phyloP scores from a whole-genome alignment of 2,113 vertebrate genomes.

The Epinephelus lanceolatus region DNA sequence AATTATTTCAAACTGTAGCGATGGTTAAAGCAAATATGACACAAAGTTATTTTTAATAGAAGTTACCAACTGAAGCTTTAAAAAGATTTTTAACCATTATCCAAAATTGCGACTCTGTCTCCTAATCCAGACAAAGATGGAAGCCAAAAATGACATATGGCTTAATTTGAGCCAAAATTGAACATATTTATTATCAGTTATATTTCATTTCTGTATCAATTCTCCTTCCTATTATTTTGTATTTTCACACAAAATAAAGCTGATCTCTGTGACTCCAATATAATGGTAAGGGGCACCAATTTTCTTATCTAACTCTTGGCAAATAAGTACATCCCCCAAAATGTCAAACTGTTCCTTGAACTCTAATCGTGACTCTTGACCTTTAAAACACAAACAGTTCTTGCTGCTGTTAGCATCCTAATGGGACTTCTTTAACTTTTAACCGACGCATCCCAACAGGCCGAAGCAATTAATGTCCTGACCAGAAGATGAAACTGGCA shows the following conservation, averaged over 20 bases:
- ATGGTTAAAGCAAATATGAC: too few species aligned
- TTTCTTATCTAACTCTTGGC: not conserved
- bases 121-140: too few species aligned
- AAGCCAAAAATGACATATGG: not conserved
- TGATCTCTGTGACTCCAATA: not conserved
- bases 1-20: too few species aligned
- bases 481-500: slow-evolving; percentile 50
- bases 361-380: slow-evolving; percentile 14
- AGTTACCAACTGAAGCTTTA: too few species aligned
- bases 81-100: not conserved
- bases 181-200: not conserved
- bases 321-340: not conserved
- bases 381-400: slow-evolving; percentile 23
- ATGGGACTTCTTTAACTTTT: slow-evolving; percentile 32
- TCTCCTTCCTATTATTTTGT: not conserved
- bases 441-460: slow-evolving; percentile 4
- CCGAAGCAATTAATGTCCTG: slow-evolving; percentile 56
- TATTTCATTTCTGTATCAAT: slow-evolving; percentile 5
- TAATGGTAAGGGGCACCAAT: not conserved
- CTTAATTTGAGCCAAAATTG: not conserved
- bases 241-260: not conserved
- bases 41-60: too few species aligned
- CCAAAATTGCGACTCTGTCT: not conserved
- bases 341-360: not conserved
- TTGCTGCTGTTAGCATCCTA: not conserved